Conservation (phyloP, 2,113 vertebrate species). For the Leuciscus idus region DNA sequence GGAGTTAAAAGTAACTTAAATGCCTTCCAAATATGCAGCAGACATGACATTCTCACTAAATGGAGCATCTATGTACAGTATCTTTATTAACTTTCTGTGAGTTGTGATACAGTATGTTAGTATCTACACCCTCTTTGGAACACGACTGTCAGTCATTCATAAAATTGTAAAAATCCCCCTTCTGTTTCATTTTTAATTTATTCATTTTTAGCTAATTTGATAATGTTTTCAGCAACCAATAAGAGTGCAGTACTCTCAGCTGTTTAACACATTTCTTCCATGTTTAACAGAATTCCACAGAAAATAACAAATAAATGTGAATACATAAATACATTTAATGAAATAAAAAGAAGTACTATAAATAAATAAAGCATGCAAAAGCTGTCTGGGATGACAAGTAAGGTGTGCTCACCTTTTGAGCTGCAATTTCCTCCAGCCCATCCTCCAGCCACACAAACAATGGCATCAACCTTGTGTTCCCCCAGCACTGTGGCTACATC, state of each 20-base stretch:
- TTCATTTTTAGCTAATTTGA: background rate
- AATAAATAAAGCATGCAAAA: background rate
- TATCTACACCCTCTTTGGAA: background rate
- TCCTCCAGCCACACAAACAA: constrained; percentile 94
- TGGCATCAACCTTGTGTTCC: constrained; percentile 90
- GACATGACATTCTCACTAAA: background rate
- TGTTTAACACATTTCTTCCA: background rate
- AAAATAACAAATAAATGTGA: background rate
- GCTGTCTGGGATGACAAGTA: background rate
- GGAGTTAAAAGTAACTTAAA: background rate
- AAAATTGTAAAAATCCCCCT: background rate
- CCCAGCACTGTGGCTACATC: constrained; percentile 86
- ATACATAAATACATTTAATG: background rate
- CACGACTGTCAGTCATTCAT: background rate
- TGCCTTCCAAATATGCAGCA: background rate
- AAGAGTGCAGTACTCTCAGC: background rate
- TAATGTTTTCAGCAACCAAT: background rate
- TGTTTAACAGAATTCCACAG: background rate
- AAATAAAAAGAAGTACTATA: background rate
- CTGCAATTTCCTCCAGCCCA: constrained; percentile 95
- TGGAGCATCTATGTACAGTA: background rate
- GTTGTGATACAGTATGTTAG: background rate
- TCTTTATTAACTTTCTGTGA: background rate
- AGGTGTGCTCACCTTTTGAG: constrained; percentile 84
- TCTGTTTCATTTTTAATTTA: background rate